These are phyloP conservation scores for Synanthedon myopaeformis DNA, from an alignment of 2,888 invertebrate species.

Conservation along the genomic window DNA sequence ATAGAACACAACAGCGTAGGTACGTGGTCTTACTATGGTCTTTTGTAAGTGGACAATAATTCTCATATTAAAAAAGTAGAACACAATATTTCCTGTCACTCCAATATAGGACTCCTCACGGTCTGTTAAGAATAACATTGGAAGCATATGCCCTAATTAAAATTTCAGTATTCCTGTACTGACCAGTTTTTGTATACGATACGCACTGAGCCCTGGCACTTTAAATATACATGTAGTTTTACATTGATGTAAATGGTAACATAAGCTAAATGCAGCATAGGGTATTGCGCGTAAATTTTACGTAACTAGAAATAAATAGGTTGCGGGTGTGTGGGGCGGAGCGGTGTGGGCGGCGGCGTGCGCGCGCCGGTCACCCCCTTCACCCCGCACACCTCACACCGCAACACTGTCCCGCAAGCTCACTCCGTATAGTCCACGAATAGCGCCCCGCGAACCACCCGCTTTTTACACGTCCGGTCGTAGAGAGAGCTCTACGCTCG, in stretches of 20 bases:
- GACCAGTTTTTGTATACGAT: no score
- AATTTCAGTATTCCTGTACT: no score
- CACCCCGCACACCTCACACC: slow-evolving; percentile 13
- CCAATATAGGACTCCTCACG: no score
- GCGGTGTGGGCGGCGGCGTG: slow-evolving; percentile 58
- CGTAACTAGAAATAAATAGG: slow-evolving; percentile 72
- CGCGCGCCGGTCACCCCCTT: slow-evolving; percentile 28
- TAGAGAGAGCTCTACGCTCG: slow-evolving; percentile 1
- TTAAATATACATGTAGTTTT: no score
- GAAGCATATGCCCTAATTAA: no score
- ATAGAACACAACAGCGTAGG: no score
- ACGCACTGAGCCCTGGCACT: no score
- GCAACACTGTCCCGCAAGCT: slow-evolving; percentile 20
- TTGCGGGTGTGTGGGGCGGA: slow-evolving; percentile 68
- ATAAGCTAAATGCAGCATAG: slow-evolving; percentile 65
- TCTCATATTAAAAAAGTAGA: no score
- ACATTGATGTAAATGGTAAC: slow-evolving; percentile 25
- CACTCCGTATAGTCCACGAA: slow-evolving; percentile 52
- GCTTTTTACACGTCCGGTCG: slow-evolving; percentile 22
- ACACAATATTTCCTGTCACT: no score
- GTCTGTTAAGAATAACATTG: no score
- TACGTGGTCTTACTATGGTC: no score
- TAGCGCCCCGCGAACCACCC: slow-evolving; percentile 61
- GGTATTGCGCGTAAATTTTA: slow-evolving; percentile 70
- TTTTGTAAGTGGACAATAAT: no score